Evolutionary conservation across 1,140 invertebrate species (phyloP).

Genomic region (Subanguina moxae): DNA sequence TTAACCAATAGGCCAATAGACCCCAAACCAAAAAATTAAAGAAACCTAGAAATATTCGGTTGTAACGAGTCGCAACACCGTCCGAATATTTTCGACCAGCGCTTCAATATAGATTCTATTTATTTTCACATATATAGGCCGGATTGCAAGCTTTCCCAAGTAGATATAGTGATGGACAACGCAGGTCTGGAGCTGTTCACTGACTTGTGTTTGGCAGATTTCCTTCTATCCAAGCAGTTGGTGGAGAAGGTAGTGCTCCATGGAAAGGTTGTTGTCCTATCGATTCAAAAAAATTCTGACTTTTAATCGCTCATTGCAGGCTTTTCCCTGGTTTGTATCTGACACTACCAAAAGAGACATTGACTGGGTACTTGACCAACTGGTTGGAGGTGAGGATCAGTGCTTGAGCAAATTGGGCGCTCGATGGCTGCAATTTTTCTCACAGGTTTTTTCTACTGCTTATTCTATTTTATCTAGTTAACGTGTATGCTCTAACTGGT

Average conservation of each 20-base stretch:
- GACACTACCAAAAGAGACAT: slow-evolving; percentile 78
- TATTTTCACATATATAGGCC: background rate
- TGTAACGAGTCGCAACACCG: too few relatives aligned
- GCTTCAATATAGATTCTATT: too few relatives aligned
- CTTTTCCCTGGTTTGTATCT: slow-evolving; percentile 91
- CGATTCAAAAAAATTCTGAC: background rate
- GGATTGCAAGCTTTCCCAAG: background rate
- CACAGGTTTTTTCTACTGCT: slow-evolving; percentile 39
- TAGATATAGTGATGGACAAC: slow-evolving; percentile 86
- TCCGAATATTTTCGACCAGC: too few relatives aligned
- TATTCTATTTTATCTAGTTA: too few relatives aligned
- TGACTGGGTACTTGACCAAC: slow-evolving; percentile 66
- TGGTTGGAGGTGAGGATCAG: slow-evolving; percentile 51
- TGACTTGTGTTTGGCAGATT: slow-evolving; percentile 81
- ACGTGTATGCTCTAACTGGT: too few relatives aligned
- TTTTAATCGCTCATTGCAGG: slow-evolving; percentile 38
- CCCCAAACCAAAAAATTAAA: too few relatives aligned
- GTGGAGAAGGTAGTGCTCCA: slow-evolving; percentile 75
- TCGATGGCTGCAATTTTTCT: slow-evolving; percentile 56
- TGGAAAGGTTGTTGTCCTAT: slow-evolving; percentile 67
- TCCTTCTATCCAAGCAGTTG: slow-evolving; percentile 69
- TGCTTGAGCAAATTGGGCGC: slow-evolving; percentile 53
- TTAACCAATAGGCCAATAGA: too few relatives aligned
- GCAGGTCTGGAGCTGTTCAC: slow-evolving; percentile 85
- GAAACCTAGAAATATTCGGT: too few relatives aligned